Evolutionary conservation across 2,888 invertebrate genomes (phyloP).

Genomic region (Mylabris sibirica): DNA sequence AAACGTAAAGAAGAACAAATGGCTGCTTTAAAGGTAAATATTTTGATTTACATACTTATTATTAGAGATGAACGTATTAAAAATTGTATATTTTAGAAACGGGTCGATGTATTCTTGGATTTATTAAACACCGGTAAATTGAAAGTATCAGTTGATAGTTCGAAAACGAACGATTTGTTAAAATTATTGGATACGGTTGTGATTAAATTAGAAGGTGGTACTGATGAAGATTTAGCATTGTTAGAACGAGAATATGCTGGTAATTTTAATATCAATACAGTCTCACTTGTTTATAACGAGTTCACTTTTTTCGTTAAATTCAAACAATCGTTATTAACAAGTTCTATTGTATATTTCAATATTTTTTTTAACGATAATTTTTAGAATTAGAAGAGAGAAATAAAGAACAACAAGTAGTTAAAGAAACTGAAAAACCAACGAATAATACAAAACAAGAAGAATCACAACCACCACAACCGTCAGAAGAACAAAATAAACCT

Average conservation of each 20-base stretch:
- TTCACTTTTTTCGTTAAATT: too few relatives aligned
- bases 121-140: slow-evolving; percentile 78
- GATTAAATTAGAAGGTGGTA: slow-evolving; percentile 93
- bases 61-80: slow-evolving; percentile 14
- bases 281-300: too few relatives aligned
- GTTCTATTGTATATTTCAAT: too few relatives aligned
- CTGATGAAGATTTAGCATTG: slow-evolving; percentile 84
- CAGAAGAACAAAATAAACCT: slow-evolving; percentile 48
- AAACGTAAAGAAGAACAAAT: slow-evolving; percentile 89
- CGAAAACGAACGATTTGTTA: slow-evolving; percentile 82
- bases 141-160: slow-evolving; percentile 85
- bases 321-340: too few relatives aligned
- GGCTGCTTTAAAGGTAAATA: slow-evolving; percentile 76
- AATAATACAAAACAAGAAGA: slow-evolving; percentile 14
- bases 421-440: slow-evolving; percentile 41
- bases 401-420: slow-evolving; percentile 52
- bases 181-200: slow-evolving; percentile 95
- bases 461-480: slow-evolving; percentile 27
- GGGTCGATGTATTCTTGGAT: slow-evolving; percentile 89
- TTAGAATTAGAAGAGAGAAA: slow-evolving; percentile 53
- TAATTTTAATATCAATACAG: slow-evolving; percentile 30
- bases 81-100: slow-evolving; percentile 68
- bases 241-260: slow-evolving; percentile 75
- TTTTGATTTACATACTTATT: slow-evolving; percentile 9
- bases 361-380: background rate